Evolutionary conservation across 2,888 invertebrate genomes (phyloP).

Genomic region (Drosophila kuntzei): DNA sequence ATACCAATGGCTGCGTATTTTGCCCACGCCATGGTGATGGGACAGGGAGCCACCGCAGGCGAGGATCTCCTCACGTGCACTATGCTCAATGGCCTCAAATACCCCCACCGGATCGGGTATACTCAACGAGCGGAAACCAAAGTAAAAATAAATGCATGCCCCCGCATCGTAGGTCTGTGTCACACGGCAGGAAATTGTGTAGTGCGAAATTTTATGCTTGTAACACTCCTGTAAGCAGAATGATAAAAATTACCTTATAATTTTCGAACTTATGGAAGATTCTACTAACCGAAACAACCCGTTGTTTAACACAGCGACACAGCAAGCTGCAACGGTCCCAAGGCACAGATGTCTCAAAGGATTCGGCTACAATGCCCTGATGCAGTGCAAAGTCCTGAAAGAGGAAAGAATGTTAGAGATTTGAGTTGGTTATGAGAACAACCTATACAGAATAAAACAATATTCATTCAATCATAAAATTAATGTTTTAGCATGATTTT

Average conservation of each 20-base stretch:
- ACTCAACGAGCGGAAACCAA: conserved; percentile 91
- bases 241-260: too few relatives aligned
- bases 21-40: conserved; percentile 99
- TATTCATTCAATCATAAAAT: too few relatives aligned
- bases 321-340: conserved; percentile 95
- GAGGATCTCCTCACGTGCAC: conserved; percentile 96
- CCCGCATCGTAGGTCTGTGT: conserved; percentile 99
- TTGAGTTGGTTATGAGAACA: neutral
- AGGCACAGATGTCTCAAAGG: conserved; percentile 99
- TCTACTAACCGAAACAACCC: conserved; percentile 87
- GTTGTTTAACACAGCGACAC: conserved; percentile 95
- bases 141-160: conserved; percentile 98
- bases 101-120: conserved; percentile 90
- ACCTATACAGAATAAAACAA: too few relatives aligned
- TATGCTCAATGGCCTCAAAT: conserved; percentile 94
- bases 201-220: conserved; percentile 87
- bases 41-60: conserved; percentile 93
- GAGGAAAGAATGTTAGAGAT: neutral
- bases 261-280: fast-evolving
- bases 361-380: conserved; percentile 95
- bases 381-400: conserved; percentile 95
- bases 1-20: conserved; percentile 95
- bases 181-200: conserved; percentile 92
- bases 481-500: too few relatives aligned
- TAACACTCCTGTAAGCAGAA: conserved; percentile 86